These are phyloP conservation scores for Parapristionchus giblindavisi DNA, from an alignment of 2,888 invertebrate genomes.

Conservation along the genomic window DNA sequence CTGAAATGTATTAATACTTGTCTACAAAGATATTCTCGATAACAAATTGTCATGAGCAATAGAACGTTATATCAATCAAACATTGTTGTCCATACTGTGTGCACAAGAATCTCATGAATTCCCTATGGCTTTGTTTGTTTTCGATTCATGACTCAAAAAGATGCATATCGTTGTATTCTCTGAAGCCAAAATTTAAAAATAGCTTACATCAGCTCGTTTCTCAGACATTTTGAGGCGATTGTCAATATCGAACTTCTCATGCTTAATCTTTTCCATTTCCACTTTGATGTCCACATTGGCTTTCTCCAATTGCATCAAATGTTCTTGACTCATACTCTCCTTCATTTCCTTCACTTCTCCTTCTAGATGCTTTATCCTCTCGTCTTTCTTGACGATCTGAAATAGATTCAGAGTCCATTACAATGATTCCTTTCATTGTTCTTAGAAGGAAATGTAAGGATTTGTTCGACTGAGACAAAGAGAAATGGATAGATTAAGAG, in stretches of 20 bases:
- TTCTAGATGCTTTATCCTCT: conserved; percentile 40
- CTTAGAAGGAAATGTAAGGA: conserved; percentile 3
- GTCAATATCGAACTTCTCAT: conserved; percentile 53
- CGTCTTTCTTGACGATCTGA: conserved; percentile 26
- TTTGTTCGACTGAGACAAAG: not conserved
- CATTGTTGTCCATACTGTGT: not conserved
- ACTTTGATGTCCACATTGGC: conserved; percentile 48
- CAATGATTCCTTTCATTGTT: not conserved
- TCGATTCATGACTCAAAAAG: too few species aligned
- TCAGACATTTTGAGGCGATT: conserved; percentile 57
- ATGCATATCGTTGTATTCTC: too few species aligned
- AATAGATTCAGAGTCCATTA: conserved; percentile 3
- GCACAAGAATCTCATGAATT: not conserved
- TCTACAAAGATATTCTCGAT: not conserved
- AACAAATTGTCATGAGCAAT: not conserved
- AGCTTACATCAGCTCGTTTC: conserved; percentile 50
- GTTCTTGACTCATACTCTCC: conserved; percentile 35
- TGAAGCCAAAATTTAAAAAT: not conserved
- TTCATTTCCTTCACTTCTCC: conserved; percentile 43
- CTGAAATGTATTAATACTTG: conserved; percentile 31
- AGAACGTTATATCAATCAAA: not conserved
- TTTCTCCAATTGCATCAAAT: conserved; percentile 41
- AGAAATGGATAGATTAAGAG: not conserved
- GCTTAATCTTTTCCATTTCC: conserved; percentile 52
- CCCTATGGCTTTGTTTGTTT: not conserved